Base-by-base conservation (phyloP, 1,140 invertebrate species). In the Leptonema lineaticorne region DNA sequence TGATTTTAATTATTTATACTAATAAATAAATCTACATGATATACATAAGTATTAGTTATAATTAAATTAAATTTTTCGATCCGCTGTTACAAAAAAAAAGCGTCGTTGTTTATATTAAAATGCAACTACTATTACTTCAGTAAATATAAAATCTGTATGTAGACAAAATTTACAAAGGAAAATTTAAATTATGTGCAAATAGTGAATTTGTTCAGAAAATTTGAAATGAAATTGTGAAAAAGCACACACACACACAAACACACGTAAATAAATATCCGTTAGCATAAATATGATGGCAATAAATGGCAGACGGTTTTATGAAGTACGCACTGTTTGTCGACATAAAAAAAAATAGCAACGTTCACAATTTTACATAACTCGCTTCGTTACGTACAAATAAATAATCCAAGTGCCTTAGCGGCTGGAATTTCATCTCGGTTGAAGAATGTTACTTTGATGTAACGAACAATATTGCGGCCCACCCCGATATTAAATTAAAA, bases 361-460 rank as follows among this genome's bases (percentile, higher is more conserved):
- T 30, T 45, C 37, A 64, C 37, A 64, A 64, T 64, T 64, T 64
- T 37, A n/a, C n/a, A n/a, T n/a, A 64, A 50, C 45, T 62, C 59
- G 30, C 59, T 64, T 64, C 62, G 62, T 64, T 64, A 64, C 62
- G 18, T 64, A 46, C 62, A 64, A 64, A 64, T 64, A 64, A 64
- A 64, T 64, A 64, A 64, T 50, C 41, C 50, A 64, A 64, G 62
- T 64, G 62, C 62, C 62, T 64, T 46, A 24, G 62, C 29, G 18
- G 28, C n/a, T n/a, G 62, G 62, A 64, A 64, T 64, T 64, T 64
- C 62, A 64, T 64, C 62, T 64, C 27, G 62, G 30, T 26, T 28
- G 27, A 50, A 50, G 62, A 64, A 50, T 50, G 62, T 37, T 30
- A 41, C 62, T 64, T 64, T 64, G 62, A 64, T 45, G 62, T 64